phyloP scores from a whole-genome alignment of 1,140 invertebrate species.

The Rhyacophila brunnea region DNA sequence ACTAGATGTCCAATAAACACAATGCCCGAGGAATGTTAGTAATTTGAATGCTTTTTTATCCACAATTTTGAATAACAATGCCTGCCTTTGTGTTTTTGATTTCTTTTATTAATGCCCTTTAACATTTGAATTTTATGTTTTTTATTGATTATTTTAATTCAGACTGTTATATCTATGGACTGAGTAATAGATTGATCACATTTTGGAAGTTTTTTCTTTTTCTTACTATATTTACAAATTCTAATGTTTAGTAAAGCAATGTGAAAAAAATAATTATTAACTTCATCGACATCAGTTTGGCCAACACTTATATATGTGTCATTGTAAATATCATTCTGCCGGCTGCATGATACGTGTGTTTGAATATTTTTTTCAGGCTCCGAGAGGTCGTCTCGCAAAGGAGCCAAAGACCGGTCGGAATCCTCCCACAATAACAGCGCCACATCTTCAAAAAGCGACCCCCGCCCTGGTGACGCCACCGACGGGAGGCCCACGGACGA shows the following conservation, averaged over 20 bases:
- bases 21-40: conserved; percentile 20
- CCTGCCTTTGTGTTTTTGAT: conserved; percentile 8
- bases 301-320: conserved; percentile 21
- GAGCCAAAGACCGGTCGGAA: conserved; percentile 36
- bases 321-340: conserved; percentile 41
- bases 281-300: conserved; percentile 13
- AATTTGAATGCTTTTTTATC: conserved; percentile 10
- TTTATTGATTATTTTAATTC: conserved; percentile 7
- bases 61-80: conserved; percentile 5
- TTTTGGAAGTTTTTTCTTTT: no score
- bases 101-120: conserved; percentile 1
- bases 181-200: no score
- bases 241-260: background rate
- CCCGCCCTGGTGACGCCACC: conserved; percentile 32
- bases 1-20: conserved; percentile 8
- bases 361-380: conserved; percentile 49
- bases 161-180: background rate
- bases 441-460: conserved; percentile 28
- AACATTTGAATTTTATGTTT: conserved; percentile 1
- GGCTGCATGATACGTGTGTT: conserved; percentile 57
- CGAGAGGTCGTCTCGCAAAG: conserved; percentile 29
- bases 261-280: background rate
- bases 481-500: conserved; percentile 43
- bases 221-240: background rate
- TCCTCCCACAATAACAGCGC: conserved; percentile 42